Evolutionary conservation across 2,888 invertebrate genomes (phyloP).

Genomic region (Falcaria lacertinaria): DNA sequence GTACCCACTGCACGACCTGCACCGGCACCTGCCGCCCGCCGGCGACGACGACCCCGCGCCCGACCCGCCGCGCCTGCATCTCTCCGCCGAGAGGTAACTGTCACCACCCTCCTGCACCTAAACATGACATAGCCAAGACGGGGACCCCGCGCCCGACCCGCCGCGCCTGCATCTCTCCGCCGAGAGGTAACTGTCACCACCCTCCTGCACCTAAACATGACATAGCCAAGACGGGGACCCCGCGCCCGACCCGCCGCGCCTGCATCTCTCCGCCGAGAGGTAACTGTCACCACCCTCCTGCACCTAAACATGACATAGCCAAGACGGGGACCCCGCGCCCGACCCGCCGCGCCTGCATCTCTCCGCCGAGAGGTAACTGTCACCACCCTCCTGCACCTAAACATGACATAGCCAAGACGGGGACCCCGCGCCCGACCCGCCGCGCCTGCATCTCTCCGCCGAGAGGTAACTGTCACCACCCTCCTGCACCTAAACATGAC

Average conservation of each 20-base stretch:
- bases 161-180: conserved; percentile 92
- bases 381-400: too few relatives aligned
- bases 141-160: conserved; percentile 78
- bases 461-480: too few relatives aligned
- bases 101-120: conserved; percentile 7
- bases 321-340: not conserved
- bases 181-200: conserved; percentile 74
- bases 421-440: too few relatives aligned
- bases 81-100: conserved; percentile 3
- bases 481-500: too few relatives aligned
- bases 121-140: conserved; percentile 21
- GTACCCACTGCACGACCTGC: conserved; percentile 89
- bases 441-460: too few relatives aligned
- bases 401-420: too few relatives aligned
- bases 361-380: too few relatives aligned
- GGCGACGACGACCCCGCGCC: conserved; percentile 5
- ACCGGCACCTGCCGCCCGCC: conserved; percentile 26
- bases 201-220: too few relatives aligned
- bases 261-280: conserved; percentile 90
- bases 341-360: not conserved
- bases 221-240: conserved; percentile 7
- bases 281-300: conserved; percentile 30
- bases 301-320: too few relatives aligned
- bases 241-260: conserved; percentile 83
- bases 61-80: conserved; percentile 18